Base-by-base conservation (phyloP, 2,797 vertebrate genomes). In the Aeoliscus strigatus region DNA sequence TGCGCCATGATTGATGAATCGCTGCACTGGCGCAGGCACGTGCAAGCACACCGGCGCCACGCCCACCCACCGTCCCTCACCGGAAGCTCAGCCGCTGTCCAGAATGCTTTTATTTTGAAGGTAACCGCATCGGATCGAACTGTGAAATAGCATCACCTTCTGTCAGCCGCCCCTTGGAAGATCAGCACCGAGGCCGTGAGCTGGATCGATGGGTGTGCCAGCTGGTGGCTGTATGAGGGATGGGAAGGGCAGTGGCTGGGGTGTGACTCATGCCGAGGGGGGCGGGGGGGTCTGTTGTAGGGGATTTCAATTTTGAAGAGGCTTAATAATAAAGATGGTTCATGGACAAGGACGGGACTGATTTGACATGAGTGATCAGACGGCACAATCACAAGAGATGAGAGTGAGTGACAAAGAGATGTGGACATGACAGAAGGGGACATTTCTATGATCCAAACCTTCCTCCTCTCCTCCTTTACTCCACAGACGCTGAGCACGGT, bases 111-210 rank as follows among this genome's bases (percentile, higher is more conserved):
- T 65, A 72, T 79, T 80, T 78, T 70, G 64, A 79, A 52, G 59
- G 62, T 75, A 82, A 83, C 80, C 77, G 73, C 68, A 67, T 73
- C 53, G 57, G 74, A 81, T 65, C 68, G 76, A 79, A 70, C 55
- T 43, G 61, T 70, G 77, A 81, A 83, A 83, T 74, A 75, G 64
- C 43, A 39, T 73, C 72, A 67, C 75, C 77, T 77, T 59, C 51
- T 61, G 64, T 66, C 23, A 27, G 57, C n/a, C n/a, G 6, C 33
- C 58, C 60, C 41, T 53, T 38, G 58, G 53, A 71, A 81, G 74
- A 82, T 84, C 81, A 80, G 82, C 70, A 40, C 58, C 60, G 34
- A 76, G 73, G 77, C 77, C 71, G 47, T 64, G 46, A 44, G 51
- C 9, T 1, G 66, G 71, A 85, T 82, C 75, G 77, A 87, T 87